Percentiles rank a stretch among this genome's conserved stretches.
phyloP scores from a whole-genome alignment of 2,113 vertebrate species.

The Carollia perspicillata region DNA sequence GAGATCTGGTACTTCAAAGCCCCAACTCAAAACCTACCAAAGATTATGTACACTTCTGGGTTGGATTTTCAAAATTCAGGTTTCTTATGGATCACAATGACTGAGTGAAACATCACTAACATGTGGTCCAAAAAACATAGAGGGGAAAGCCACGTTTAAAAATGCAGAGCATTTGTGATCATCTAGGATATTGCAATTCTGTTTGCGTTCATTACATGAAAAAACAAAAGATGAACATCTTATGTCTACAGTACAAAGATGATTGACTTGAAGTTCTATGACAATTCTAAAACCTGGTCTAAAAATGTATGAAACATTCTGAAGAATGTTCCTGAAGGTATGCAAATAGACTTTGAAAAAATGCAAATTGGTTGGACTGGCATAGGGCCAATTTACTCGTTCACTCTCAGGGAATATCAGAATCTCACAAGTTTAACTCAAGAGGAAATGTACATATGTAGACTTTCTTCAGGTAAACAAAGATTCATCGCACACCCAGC shows the following conservation, averaged over 20 bases:
- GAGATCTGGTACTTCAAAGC: neutral
- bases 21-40: neutral
- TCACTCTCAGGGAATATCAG: neutral
- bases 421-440: neutral
- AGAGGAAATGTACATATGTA: neutral
- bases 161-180: neutral
- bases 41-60: neutral
- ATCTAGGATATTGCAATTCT: neutral
- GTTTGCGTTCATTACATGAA: neutral
- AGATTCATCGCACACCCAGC: neutral
- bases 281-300: neutral
- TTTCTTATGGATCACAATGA: neutral
- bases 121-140: neutral
- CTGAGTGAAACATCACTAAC: conserved; percentile 1
- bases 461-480: neutral
- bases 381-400: neutral
- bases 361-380: neutral
- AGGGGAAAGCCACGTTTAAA: neutral
- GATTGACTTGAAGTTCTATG: neutral
- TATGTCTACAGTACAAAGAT: neutral
- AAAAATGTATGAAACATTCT: conserved; percentile 7
- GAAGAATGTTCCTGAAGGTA: conserved; percentile 8
- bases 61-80: neutral
- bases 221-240: conserved; percentile 29
- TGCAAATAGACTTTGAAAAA: conserved; percentile 19